Base-by-base conservation (phyloP, 2,888 invertebrate genomes). In the Eristalinus aeneus region DNA sequence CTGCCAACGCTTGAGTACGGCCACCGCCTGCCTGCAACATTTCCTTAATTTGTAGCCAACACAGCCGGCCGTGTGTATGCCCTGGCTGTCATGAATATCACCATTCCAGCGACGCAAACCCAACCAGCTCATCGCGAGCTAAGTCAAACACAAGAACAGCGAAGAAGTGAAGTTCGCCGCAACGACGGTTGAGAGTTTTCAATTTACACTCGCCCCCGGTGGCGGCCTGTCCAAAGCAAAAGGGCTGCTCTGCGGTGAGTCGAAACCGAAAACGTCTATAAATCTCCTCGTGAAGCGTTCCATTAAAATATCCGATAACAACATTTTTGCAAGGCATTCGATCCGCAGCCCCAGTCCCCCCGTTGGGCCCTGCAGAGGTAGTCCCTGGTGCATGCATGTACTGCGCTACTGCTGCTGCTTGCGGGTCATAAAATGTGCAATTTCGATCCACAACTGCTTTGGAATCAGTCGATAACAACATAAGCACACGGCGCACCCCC, bases 271-370 rank as follows among this genome's bases (percentile, higher is more conserved):
- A 67, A 68, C 73, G 53, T 73, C 76, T 46, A 72, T 81, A 86
- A 77, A 82, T 77, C 46, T 60, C 63, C 23, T 16, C 73, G 46
- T 77, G 67, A 76, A 72, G 56, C 67, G 65, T 75, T 80, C 63
- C 72, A 76, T 76, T 72, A 81, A 81, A 77, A 69, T 77, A 85
- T 81, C 73, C 69, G 69, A 77, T 82, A 82, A 69, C 73, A 81
- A 77, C 75, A 82, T 86, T 81, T 81, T 81, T 86, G 56, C 12
- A 53, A 20, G 56, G 34, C n/a, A 10, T 78, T 65, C 56, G 23
- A 56, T 56, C 56, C 11, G 23, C 22, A 22, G 54, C 54, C 9
- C 2, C 22, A 4, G 20, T 22, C 22, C 12, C 56, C 23, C 23
- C 1, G n/a, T 1, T n/a, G 20, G 2, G 46, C 23, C 20, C 56